A percentile compares a stretch with the other conserved stretches of the same genome.
Evolutionary conservation across 2,113 vertebrate genomes (phyloP).

Genomic region (Heterotilapia buettikoferi): DNA sequence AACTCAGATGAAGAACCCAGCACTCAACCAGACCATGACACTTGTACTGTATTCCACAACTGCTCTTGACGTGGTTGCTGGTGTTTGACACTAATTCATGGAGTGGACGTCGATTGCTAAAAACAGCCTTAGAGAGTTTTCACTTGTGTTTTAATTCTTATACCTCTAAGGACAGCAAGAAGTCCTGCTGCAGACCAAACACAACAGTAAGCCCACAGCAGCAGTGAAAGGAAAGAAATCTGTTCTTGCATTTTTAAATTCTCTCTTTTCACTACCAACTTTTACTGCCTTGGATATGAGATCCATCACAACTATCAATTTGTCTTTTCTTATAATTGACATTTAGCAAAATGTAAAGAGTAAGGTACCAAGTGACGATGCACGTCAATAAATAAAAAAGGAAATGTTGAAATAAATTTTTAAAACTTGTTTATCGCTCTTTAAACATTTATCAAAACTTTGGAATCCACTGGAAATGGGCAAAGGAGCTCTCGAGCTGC

Average conservation of each 20-base stretch:
- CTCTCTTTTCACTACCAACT: neutral
- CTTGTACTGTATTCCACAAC: neutral
- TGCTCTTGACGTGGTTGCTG: neutral
- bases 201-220: neutral
- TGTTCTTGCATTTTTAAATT: neutral
- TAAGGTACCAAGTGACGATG: neutral
- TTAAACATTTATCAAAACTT: fast-evolving
- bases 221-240: neutral
- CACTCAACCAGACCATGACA: neutral
- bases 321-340: neutral
- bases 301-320: neutral
- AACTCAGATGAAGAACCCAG: neutral
- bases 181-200: neutral
- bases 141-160: neutral
- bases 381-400: neutral
- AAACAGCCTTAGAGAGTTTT: neutral
- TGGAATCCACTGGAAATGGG: neutral
- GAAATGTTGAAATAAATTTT: neutral
- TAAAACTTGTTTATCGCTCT: neutral
- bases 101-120: neutral
- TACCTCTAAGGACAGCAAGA: neutral
- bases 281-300: neutral
- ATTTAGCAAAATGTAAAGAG: neutral
- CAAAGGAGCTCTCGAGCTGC: neutral
- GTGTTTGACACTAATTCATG: neutral